Conservation (phyloP, 53 echinoderm and acorn worm species). For the Luidia sarsii region DNA sequence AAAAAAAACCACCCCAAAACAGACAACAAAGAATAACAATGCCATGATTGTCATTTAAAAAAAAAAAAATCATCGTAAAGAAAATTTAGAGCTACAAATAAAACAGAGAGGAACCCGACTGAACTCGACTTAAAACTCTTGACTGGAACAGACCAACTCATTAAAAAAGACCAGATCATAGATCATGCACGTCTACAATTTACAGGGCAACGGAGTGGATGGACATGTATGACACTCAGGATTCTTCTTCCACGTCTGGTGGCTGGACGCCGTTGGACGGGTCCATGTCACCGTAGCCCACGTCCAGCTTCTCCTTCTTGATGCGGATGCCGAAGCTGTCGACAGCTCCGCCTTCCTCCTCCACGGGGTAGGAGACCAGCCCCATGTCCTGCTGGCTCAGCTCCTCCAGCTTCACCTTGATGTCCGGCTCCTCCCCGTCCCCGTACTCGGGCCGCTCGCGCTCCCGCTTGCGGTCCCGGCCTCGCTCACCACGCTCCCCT, state of each 20-base stretch:
- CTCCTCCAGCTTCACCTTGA: conserved; percentile 50
- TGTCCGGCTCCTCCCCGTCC: conserved; percentile 18
- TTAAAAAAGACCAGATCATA: no score
- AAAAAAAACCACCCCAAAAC: no score
- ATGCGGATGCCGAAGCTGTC: conserved; percentile 3
- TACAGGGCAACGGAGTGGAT: no score
- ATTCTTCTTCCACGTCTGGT: background rate
- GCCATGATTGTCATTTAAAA: no score
- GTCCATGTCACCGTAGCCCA: conserved; percentile 35
- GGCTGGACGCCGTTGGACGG: background rate
- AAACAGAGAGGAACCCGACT: no score
- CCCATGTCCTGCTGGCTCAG: conserved; percentile 1
- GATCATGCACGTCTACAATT: no score
- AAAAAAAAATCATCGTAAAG: no score
- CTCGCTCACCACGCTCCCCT: conserved; percentile 66
- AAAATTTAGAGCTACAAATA: no score
- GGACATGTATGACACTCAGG: no score
- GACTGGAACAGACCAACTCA: no score
- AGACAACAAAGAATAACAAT: no score
- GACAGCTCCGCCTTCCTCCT: conserved; percentile 23
- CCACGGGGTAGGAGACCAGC: conserved; percentile 39
- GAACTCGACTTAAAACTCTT: no score
- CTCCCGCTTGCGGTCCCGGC: conserved; percentile 54
- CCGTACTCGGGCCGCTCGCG: conserved; percentile 48
- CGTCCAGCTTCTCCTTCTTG: conserved; percentile 47